A percentile compares a stretch with the other conserved stretches of the same genome.
These are phyloP conservation scores for Actinia equina DNA, from an alignment of 64 coral and sea anemone species.

Conservation along the genomic window DNA sequence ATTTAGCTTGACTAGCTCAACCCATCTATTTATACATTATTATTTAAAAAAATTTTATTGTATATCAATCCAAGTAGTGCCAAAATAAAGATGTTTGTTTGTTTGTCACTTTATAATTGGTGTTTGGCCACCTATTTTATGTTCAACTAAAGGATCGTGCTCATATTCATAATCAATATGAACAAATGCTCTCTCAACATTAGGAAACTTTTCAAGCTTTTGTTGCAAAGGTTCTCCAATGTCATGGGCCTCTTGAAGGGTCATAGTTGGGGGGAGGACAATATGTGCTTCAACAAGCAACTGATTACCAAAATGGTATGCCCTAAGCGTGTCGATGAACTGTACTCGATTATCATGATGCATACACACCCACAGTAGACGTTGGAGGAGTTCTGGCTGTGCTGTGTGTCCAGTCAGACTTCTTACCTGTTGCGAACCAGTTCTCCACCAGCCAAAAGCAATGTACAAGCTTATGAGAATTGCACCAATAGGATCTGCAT, in stretches of 20 bases:
- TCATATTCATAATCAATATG: constrained; percentile 99
- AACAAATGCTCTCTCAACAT: constrained; percentile 96
- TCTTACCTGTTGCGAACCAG: constrained; percentile 73
- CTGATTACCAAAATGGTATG: constrained; percentile 91
- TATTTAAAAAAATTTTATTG: no score
- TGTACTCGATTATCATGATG: constrained; percentile 81
- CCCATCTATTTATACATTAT: no score
- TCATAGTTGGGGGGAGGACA: constrained; percentile 77
- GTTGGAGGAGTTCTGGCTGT: constrained; percentile 64
- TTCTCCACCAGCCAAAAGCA: constrained; percentile 78
- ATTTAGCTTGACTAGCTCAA: no score
- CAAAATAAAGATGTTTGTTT: no score
- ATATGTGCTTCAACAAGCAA: constrained; percentile 96
- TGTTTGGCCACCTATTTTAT: constrained; percentile 51
- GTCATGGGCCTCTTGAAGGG: constrained; percentile 88
- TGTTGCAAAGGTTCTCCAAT: constrained; percentile 93
- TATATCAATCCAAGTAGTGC: no score
- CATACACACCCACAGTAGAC: constrained; percentile 80
- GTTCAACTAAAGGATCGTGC: constrained; percentile 60
- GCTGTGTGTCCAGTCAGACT: constrained; percentile 77
- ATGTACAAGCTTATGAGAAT: constrained; percentile 95
- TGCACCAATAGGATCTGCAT: constrained; percentile 84
- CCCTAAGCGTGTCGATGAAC: constrained; percentile 90
- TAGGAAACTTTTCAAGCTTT: constrained; percentile 77
- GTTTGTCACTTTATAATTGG: background rate